Evolutionary conservation across 2,113 vertebrate genomes (phyloP).

Genomic region (Pterophyllum scalare): DNA sequence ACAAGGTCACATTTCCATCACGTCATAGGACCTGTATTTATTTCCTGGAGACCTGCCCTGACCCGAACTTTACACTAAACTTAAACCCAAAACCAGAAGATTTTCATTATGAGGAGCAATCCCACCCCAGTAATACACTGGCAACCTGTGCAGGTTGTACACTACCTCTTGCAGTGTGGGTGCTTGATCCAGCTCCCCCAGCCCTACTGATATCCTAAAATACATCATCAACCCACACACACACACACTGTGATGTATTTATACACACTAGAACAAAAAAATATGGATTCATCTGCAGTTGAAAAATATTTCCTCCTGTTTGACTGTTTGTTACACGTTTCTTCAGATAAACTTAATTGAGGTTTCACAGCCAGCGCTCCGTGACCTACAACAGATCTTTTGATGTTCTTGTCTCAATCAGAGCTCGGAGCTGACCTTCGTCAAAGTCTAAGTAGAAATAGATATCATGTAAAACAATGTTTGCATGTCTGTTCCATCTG

Average conservation of each 20-base stretch:
- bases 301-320: neutral
- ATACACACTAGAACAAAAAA: neutral
- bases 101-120: neutral
- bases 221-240: neutral
- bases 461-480: neutral
- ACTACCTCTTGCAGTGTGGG: too few relatives aligned
- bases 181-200: neutral
- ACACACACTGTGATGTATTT: neutral
- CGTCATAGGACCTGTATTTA: neutral
- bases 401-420: neutral
- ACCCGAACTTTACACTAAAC: neutral
- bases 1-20: neutral
- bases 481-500: conserved; percentile 9
- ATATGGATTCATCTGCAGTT: neutral
- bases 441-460: neutral
- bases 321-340: neutral
- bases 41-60: neutral
- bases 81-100: neutral
- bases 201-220: too few relatives aligned
- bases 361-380: neutral
- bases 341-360: neutral
- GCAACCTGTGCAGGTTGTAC: neutral
- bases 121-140: neutral
- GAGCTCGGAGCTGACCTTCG: neutral
- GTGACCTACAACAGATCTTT: neutral